These are phyloP conservation scores for Ostrea edulis DNA, from an alignment of 1,140 invertebrate genomes.

Conservation along the genomic window DNA sequence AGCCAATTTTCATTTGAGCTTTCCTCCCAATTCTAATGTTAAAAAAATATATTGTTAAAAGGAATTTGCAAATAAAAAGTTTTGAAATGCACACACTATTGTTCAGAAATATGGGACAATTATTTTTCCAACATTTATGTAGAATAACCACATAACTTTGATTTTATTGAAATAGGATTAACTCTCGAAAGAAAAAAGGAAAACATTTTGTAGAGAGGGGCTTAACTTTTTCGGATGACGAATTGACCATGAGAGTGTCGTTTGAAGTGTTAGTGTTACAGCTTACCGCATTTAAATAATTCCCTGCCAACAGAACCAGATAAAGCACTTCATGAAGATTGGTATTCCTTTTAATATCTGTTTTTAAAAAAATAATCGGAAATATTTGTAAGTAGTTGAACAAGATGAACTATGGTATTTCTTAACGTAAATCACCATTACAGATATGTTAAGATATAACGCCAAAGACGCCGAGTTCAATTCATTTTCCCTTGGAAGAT, in stretches of 20 bases:
- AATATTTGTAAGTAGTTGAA: slow-evolving; percentile 25
- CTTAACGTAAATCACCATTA: not conserved
- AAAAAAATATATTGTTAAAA: slow-evolving; percentile 25
- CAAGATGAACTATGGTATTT: not conserved
- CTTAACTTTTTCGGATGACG: slow-evolving; percentile 21
- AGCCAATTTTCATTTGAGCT: slow-evolving; percentile 8
- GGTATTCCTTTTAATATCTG: slow-evolving; percentile 77
- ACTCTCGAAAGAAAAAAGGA: not conserved
- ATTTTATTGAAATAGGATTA: slow-evolving; percentile 35
- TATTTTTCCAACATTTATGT: slow-evolving; percentile 5
- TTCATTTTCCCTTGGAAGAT: not conserved
- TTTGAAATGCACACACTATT: not conserved
- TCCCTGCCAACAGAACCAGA: slow-evolving; percentile 77
- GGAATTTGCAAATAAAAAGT: slow-evolving; percentile 5
- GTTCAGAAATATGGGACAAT: not conserved
- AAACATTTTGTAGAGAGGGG: slow-evolving; percentile 7
- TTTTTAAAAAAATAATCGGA: slow-evolving; percentile 49
- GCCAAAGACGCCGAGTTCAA: not conserved
- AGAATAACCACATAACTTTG: slow-evolving; percentile 17
- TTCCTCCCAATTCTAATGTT: not conserved
- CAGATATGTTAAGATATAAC: not conserved
- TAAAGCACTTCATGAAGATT: slow-evolving; percentile 76
- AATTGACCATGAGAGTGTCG: not conserved
- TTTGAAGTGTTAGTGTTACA: slow-evolving; percentile 10
- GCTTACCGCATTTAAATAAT: slow-evolving; percentile 79